Evolutionary conservation across 2,888 invertebrate species (phyloP).

Genomic region (Onchidella celtica): DNA sequence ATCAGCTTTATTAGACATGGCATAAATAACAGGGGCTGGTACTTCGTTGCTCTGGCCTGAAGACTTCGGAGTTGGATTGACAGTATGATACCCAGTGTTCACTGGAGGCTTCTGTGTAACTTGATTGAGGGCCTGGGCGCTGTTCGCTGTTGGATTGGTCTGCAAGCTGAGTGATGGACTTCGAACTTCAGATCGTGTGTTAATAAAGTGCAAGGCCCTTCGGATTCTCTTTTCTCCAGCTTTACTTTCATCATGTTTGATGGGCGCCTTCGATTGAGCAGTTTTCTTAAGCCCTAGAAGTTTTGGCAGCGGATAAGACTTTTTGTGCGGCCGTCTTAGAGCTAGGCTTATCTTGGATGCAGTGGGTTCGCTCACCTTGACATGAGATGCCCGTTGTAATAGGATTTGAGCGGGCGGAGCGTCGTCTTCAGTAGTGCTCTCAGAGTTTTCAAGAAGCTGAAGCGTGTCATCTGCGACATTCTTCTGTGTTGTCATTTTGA

Average conservation of each 20-base stretch:
- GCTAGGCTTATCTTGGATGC: background rate
- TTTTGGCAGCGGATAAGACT: background rate
- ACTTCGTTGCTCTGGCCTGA: background rate
- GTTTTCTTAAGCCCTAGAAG: too few species aligned
- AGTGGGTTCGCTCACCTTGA: background rate
- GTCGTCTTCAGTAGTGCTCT: background rate
- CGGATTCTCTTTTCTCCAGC: background rate
- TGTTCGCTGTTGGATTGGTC: background rate
- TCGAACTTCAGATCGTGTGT: background rate
- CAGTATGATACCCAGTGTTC: background rate
- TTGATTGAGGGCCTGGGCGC: background rate
- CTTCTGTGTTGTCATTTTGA: slow-evolving; percentile 46
- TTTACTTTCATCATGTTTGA: background rate
- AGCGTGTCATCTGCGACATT: background rate
- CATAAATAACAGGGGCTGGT: slow-evolving; percentile 51
- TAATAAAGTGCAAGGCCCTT: background rate
- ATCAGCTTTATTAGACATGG: slow-evolving; percentile 59
- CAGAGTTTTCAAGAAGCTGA: background rate
- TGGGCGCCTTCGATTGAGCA: background rate
- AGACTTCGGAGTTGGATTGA: background rate
- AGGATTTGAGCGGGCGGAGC: background rate
- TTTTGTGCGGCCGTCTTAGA: background rate
- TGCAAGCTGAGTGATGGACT: background rate
- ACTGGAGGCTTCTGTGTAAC: background rate
- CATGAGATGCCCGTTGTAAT: background rate